These are phyloP conservation scores for Diorhabda elongata DNA, from an alignment of 1,140 invertebrate species.

Conservation along the genomic window DNA sequence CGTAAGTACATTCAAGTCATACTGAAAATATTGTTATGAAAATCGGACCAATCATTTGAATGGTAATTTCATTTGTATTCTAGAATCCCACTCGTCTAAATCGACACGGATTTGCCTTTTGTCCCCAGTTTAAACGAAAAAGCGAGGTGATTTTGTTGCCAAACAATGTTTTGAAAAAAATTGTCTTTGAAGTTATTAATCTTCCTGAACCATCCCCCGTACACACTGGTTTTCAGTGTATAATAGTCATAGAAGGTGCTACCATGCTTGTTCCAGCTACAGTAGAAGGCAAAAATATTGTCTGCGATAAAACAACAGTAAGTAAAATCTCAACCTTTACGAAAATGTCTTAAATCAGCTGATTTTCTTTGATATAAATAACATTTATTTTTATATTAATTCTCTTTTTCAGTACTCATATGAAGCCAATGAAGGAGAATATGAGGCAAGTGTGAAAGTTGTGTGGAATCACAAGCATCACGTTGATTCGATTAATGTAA, in stretches of 20 bases:
- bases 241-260: conserved; percentile 84
- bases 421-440: conserved; percentile 78
- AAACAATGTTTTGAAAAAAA: conserved; percentile 84
- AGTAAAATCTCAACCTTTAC: conserved; percentile 29
- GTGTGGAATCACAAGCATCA: conserved; percentile 92
- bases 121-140: conserved; percentile 72
- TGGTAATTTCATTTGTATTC: conserved; percentile 32
- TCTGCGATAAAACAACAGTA: conserved; percentile 83
- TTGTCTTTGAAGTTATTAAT: conserved; percentile 84
- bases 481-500: conserved; percentile 83
- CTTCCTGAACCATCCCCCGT: conserved; percentile 80
- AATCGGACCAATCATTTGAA: background rate
- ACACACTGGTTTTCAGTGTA: conserved; percentile 85
- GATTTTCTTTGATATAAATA: no score
- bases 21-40: background rate
- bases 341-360: background rate
- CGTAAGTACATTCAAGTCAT: conserved; percentile 48
- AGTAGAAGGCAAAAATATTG: conserved; percentile 77
- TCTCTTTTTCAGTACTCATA: conserved; percentile 70
- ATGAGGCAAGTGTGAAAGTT: conserved; percentile 82
- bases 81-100: conserved; percentile 68
- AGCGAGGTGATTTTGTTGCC: conserved; percentile 67
- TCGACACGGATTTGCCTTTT: conserved; percentile 71
- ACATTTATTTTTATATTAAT: background rate
- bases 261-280: conserved; percentile 83